phyloP scores from a whole-genome alignment of 2,888 invertebrate species.

The Julus scandinavius region DNA sequence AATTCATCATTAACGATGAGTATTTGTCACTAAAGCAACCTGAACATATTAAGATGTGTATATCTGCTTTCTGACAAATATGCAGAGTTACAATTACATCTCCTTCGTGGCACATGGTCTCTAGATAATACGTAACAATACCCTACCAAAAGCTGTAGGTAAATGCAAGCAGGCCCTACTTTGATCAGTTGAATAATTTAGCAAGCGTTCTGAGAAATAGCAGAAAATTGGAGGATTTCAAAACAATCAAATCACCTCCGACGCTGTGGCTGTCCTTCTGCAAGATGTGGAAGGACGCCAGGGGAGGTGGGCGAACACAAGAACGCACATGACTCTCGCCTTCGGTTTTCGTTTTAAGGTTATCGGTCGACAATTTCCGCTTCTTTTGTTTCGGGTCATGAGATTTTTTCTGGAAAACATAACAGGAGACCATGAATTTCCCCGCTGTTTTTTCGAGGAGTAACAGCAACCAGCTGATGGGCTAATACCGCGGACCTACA shows the following conservation, averaged over 20 bases:
- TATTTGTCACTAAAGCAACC: no score
- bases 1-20: no score
- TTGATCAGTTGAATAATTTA: background rate
- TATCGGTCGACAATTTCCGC: background rate
- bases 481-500: no score
- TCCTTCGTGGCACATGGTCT: no score
- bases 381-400: background rate
- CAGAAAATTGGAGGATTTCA: background rate
- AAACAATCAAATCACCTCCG: background rate
- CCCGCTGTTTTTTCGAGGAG: no score
- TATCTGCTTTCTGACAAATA: no score
- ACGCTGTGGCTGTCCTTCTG: background rate
- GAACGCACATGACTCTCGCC: constrained; percentile 53
- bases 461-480: no score
- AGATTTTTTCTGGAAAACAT: background rate
- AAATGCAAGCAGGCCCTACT: background rate
- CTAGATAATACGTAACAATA: no score
- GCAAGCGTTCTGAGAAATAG: background rate
- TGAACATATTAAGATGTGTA: no score
- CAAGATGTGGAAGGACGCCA: background rate
- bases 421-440: no score
- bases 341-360: constrained; percentile 65
- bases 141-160: no score
- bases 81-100: no score
- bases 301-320: constrained; percentile 48